Conservation (phyloP, 2,113 vertebrate genomes). For the Nycticorax nycticorax region DNA sequence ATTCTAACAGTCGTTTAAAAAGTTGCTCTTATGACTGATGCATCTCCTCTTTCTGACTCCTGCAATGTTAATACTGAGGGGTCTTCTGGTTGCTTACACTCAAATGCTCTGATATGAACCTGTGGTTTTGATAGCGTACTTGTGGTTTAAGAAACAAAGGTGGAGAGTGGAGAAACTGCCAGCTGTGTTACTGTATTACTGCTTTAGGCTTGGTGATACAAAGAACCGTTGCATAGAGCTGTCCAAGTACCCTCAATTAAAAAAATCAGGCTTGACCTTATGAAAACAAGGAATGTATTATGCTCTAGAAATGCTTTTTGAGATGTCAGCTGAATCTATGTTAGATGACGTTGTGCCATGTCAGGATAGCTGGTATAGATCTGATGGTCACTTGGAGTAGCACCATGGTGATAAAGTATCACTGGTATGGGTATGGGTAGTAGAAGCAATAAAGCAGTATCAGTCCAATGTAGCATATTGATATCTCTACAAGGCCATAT, state of each 20-base stretch:
- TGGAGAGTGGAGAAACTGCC: background rate
- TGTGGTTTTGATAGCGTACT: background rate
- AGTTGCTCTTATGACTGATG: background rate
- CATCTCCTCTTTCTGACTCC: background rate
- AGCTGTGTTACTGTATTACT: background rate
- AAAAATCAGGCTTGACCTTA: background rate
- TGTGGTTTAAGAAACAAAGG: background rate
- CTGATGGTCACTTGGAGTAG: background rate
- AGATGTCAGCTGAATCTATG: background rate
- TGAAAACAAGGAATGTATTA: background rate
- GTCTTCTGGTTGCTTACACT: background rate
- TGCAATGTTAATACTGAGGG: background rate
- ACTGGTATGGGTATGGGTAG: background rate
- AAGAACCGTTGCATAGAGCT: background rate
- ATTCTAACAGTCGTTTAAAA: background rate
- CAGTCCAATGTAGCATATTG: background rate
- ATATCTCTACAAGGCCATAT: background rate
- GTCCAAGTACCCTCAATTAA: background rate
- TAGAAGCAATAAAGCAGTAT: background rate
- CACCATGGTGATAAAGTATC: rapidly evolving
- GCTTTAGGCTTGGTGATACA: background rate
- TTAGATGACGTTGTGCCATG: rapidly evolving
- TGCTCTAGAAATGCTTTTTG: background rate
- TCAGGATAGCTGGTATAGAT: background rate
- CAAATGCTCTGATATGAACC: background rate